Evolutionary conservation across 2,888 invertebrate species (phyloP).

Genomic region (Rotaria socialis): DNA sequence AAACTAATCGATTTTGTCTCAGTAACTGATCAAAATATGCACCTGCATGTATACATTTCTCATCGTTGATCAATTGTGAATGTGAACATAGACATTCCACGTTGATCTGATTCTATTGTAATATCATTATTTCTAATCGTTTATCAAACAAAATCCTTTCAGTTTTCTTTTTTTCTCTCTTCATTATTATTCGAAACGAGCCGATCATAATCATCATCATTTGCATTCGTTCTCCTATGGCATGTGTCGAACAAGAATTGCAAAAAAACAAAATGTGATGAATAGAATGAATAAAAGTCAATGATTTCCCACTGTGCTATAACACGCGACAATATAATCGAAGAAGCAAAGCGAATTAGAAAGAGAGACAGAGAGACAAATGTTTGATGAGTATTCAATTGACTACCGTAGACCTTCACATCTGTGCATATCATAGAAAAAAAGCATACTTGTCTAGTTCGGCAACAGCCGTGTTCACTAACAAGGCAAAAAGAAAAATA

Average conservation of each 20-base stretch:
- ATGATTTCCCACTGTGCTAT: constrained; percentile 13
- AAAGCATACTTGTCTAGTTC: background rate
- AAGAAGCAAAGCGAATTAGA: background rate
- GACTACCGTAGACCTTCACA: constrained; percentile 23
- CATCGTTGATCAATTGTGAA: background rate
- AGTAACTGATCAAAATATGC: background rate
- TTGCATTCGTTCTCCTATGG: background rate
- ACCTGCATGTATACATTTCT: constrained; percentile 14
- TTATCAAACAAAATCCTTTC: constrained; percentile 10
- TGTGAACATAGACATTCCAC: background rate
- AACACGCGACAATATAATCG: background rate
- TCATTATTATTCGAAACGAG: constrained; percentile 29
- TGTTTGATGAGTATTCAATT: constrained; percentile 24
- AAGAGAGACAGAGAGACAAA: background rate
- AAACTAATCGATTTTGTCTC: constrained; percentile 15
- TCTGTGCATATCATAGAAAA: background rate
- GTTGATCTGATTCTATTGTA: constrained; percentile 26
- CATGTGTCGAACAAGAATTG: background rate
- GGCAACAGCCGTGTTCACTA: constrained; percentile 15
- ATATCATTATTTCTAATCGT: constrained; percentile 8
- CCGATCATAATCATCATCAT: constrained; percentile 20
- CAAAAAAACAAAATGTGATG: background rate
- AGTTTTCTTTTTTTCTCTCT: background rate
- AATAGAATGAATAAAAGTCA: constrained; percentile 26
- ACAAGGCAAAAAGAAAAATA: background rate